Evolutionary conservation across 2,888 invertebrate genomes (phyloP).

Genomic region (Rhagonycha lutea): DNA sequence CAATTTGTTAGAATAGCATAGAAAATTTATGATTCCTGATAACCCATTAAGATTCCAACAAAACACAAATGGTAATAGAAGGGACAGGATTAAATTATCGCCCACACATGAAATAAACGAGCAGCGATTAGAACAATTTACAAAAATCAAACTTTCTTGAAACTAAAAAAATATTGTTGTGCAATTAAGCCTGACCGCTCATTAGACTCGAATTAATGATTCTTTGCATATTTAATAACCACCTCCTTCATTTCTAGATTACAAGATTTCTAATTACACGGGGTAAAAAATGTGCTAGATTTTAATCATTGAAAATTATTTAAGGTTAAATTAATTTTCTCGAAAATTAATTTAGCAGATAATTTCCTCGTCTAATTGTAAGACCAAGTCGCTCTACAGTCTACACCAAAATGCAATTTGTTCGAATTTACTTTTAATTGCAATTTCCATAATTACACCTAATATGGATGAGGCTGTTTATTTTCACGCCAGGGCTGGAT

Average conservation of each 20-base stretch:
- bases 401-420: background rate
- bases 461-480: background rate
- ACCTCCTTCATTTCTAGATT: background rate
- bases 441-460: background rate
- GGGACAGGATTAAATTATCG: background rate
- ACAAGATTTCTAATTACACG: background rate
- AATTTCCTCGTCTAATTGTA: background rate
- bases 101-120: background rate
- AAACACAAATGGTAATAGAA: background rate
- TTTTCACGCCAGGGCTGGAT: background rate
- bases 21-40: background rate
- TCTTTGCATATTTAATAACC: background rate
- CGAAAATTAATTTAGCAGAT: background rate
- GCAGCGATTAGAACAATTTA: background rate
- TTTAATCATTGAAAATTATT: background rate
- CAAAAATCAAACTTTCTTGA: background rate
- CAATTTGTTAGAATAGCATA: background rate
- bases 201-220: background rate
- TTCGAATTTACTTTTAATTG: background rate
- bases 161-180: background rate
- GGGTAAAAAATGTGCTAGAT: background rate
- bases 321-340: background rate
- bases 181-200: background rate
- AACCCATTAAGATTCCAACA: background rate
- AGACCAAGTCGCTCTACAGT: background rate